Evolutionary conservation across 2,797 vertebrate genomes (phyloP), one percentile per base, ranked within the genome.

Genomic region (Protosalanx chinensis): DNA sequence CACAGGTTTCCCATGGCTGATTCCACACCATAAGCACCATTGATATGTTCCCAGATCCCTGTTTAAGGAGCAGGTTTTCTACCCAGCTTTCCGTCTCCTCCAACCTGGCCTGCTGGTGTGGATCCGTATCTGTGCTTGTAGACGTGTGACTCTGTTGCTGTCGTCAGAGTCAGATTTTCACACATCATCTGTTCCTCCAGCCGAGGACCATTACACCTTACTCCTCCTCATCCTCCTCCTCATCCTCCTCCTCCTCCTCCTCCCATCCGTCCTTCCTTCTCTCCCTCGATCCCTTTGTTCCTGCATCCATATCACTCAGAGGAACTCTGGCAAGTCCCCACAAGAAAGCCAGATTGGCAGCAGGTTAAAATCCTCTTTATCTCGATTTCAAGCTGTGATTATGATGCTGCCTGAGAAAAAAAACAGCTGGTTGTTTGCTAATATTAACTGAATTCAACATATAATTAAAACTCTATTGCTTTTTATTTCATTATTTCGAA

Each of bases 121-220:
- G 70, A 72, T 79, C 46, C 57, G 67, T 72, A 32, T 81, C 73
- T 77, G 37, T 56, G 57, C 76, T 77, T 71, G 56, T 57, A 13
- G 16, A 29, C n/a, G 29, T 64, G 49, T 56, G 70, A 53, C 27
- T 64, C 6, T n/a, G 51, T 56, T n/a, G 15, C 51, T n/a, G 75
- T 76, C 69, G 59, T 81, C 57, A 66, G 16, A 68, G 68, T 81
- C 72, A 70, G 70, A 60, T 79, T 76, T 82, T 68, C 76, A 75
- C 73, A 77, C 67, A 68, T 82, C 74, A 83, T 78, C 82, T 77
- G 73, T 81, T 72, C 72, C 68, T 78, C 76, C 79, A 74, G 72
- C 72, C 41, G 60, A 32, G 78, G 76, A 79, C 81, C 78, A 85
- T 83, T 86, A 81, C 82, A 78, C 78, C 77, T 49, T 68, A 58